Conservation (phyloP, 2,797 vertebrate genomes). For the Trachurus trachurus region DNA sequence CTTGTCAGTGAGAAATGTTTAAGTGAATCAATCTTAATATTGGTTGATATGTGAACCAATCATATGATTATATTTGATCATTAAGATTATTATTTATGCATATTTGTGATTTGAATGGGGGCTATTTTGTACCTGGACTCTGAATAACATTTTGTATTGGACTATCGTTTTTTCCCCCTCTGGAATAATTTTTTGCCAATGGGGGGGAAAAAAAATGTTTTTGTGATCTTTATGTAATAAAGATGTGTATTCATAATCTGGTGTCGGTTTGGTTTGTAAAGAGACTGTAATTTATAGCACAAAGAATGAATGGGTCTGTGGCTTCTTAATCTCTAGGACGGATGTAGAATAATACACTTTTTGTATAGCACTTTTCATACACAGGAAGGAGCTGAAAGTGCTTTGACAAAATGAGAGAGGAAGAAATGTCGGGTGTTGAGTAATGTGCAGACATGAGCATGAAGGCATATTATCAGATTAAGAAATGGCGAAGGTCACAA, state of each 20-base stretch:
- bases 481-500: not conserved
- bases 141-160: constrained; percentile 61
- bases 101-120: constrained; percentile 58
- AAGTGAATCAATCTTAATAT: constrained; percentile 51
- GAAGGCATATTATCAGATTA: too few relatives aligned
- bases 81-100: constrained; percentile 75
- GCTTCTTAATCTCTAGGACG: not conserved
- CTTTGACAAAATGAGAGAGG: too few relatives aligned
- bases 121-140: constrained; percentile 63
- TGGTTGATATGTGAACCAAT: constrained; percentile 64
- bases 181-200: constrained; percentile 51
- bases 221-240: constrained; percentile 73
- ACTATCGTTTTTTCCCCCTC: constrained; percentile 34
- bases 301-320: fast-evolving
- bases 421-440: too few relatives aligned
- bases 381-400: too few relatives aligned
- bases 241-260: constrained; percentile 60
- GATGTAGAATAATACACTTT: too few relatives aligned
- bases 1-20: constrained; percentile 47
- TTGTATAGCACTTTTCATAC: not conserved
- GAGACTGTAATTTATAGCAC: too few relatives aligned
- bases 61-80: constrained; percentile 57
- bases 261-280: constrained; percentile 22
- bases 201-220: constrained; percentile 30
- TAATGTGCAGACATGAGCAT: too few relatives aligned